Base-by-base conservation (phyloP, 2,888 invertebrate species). In the Girardia tigrina region DNA sequence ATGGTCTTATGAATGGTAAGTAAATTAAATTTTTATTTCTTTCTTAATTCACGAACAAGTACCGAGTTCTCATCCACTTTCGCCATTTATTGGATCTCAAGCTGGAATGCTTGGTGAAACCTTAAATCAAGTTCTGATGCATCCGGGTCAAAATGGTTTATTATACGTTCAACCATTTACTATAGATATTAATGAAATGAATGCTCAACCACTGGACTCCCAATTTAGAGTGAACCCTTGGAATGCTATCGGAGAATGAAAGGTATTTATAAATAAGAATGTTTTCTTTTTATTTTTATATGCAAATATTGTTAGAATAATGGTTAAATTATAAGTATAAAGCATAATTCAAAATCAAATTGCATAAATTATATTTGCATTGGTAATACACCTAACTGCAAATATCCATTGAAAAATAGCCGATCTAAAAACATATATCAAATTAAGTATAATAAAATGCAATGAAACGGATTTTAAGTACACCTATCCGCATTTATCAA, bases 151-250 rank as follows among this genome's bases (percentile, higher is more conserved):
- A n/a, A 56, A 56, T 56, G 56, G 56, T 16, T 56, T 56, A 8
- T 56, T 56, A 56, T 56, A 56, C 23, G 56, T 56, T 2, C 56
- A 56, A 56, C 56, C 56, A 36, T 56, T 56, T 56, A 12, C 56
- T 20, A 56, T 56, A 20, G 56, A 56, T n/a, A n/a, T 56, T 23
- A 56, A 56, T 56, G 56, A 56, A 56, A 56, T 56, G 8, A 56
- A n/a, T 56, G 56, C 56, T 56, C 56, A 56, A 16, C 56, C 56
- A 20, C 23, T 56, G 56, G 56, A 56, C 20, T 12, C 56, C n/a
- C 56, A 56, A 16, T 8, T 56, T 23, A 56, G 56, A 56, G 23
- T 56, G 56, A 56, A 56, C 23, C 23, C 56, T 20, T 56, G 56
- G 56, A 56, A 56, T 56, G n/a, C 56, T 6, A 56, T 20, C n/a